Percentiles rank a stretch among this genome's conserved stretches.
phyloP scores from a whole-genome alignment of 1,140 invertebrate species.

The Camponotus floridanus region DNA sequence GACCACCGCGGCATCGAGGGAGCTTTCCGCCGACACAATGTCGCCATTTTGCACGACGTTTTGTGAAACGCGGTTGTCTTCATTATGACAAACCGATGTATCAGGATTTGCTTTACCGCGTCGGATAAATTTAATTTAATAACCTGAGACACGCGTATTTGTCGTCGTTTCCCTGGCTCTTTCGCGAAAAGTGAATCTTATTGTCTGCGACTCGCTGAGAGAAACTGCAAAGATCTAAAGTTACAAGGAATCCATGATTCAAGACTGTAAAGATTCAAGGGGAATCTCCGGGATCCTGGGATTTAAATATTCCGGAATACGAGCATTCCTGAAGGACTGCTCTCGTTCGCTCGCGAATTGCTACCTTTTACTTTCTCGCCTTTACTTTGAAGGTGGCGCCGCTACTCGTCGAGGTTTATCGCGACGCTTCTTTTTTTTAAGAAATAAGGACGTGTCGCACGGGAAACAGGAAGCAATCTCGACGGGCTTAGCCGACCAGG shows the following conservation, averaged over 20 bases:
- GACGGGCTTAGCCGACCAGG: slow-evolving; percentile 71
- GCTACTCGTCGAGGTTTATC: slow-evolving; percentile 59
- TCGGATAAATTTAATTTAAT: slow-evolving; percentile 55
- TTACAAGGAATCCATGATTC: slow-evolving; percentile 30
- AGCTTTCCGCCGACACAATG: slow-evolving; percentile 8
- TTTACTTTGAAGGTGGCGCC: slow-evolving; percentile 19
- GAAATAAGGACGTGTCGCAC: slow-evolving; percentile 74
- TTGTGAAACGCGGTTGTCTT: not conserved
- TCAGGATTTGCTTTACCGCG: slow-evolving; percentile 20
- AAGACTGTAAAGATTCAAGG: slow-evolving; percentile 31
- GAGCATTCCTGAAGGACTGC: slow-evolving; percentile 36
- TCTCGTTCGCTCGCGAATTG: slow-evolving; percentile 22
- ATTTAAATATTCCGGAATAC: slow-evolving; percentile 48
- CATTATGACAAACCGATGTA: slow-evolving; percentile 32
- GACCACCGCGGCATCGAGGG: not conserved
- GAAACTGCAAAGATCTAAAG: slow-evolving; percentile 3
- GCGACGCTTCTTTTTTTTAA: slow-evolving; percentile 47
- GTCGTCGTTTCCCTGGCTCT: not conserved
- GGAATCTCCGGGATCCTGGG: not conserved
- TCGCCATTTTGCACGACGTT: slow-evolving; percentile 31
- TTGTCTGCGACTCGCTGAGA: not conserved
- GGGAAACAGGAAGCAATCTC: slow-evolving; percentile 78
- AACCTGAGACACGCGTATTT: not conserved
- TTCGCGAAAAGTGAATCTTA: not conserved
- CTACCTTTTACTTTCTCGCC: not conserved